Conservation (phyloP, 2,797 vertebrate genomes). For the Rhinella marina region DNA sequence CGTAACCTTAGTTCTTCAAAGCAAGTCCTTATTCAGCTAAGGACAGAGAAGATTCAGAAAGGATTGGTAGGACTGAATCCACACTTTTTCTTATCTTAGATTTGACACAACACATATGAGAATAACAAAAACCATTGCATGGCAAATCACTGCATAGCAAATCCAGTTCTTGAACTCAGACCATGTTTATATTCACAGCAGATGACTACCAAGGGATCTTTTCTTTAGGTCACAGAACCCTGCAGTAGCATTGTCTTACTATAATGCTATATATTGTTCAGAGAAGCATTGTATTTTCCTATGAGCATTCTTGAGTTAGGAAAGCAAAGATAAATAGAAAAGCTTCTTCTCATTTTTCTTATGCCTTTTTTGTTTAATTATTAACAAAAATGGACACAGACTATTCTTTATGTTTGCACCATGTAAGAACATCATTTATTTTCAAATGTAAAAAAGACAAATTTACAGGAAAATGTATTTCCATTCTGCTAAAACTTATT, state of each 20-base stretch:
- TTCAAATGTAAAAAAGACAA: slow-evolving; percentile 44
- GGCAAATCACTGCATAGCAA: not conserved
- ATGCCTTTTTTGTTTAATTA: not conserved
- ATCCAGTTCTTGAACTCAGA: not conserved
- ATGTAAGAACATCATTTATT: slow-evolving; percentile 52
- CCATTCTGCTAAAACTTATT: not conserved
- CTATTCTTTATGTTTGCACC: slow-evolving; percentile 37
- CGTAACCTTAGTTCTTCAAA: not conserved
- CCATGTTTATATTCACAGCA: not conserved
- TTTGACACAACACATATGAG: not conserved
- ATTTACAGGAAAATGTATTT: slow-evolving; percentile 20
- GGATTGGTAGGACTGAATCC: not conserved
- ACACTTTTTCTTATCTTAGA: not conserved
- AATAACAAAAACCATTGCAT: too few relatives aligned
- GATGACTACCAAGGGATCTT: too few relatives aligned
- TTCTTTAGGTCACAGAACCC: not conserved
- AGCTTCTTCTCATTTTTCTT: not conserved
- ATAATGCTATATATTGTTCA: not conserved
- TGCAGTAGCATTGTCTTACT: not conserved
- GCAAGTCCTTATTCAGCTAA: not conserved
- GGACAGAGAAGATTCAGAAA: not conserved
- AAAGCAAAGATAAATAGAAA: not conserved
- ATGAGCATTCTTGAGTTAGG: not conserved
- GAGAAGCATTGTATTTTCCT: not conserved
- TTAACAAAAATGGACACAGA: slow-evolving; percentile 47